A percentile compares a stretch with the other conserved stretches of the same genome.
phyloP scores from a whole-genome alignment of 2,797 vertebrate genomes.

The Gallinago solitaria region DNA sequence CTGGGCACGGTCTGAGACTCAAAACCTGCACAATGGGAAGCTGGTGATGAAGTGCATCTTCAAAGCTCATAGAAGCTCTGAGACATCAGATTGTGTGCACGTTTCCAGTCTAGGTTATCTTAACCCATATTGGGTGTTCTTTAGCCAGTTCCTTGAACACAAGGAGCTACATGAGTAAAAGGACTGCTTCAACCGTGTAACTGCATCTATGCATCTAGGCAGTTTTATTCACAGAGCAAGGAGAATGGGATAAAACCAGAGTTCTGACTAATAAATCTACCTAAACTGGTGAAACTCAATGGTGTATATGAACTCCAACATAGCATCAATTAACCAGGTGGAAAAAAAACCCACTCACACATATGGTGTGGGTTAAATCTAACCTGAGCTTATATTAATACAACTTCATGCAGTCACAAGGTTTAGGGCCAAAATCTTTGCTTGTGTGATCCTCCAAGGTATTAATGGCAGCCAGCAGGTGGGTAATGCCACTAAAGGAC shows the following conservation, averaged over 20 bases:
- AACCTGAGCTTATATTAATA: not conserved
- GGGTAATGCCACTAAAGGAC: not conserved
- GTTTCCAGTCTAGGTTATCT: not conserved
- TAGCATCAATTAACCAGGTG: not conserved
- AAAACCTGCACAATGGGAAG: not conserved
- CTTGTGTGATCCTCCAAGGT: not conserved
- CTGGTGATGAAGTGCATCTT: not conserved
- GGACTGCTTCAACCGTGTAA: not conserved
- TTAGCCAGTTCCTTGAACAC: not conserved
- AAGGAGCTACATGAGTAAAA: not conserved
- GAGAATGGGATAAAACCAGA: not conserved
- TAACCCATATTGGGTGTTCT: not conserved
- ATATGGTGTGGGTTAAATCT: not conserved
- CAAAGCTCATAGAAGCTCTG: not conserved
- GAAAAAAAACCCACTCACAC: fast-evolving
- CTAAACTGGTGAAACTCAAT: not conserved
- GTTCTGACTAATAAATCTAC: not conserved
- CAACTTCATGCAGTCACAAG: not conserved
- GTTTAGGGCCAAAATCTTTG: not conserved
- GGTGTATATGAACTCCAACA: not conserved
- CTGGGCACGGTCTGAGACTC: not conserved
- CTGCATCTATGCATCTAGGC: no score
- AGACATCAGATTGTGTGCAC: not conserved
- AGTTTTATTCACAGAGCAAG: not conserved
- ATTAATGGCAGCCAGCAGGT: not conserved